These are phyloP conservation scores for Quiscalus mexicanus DNA, from an alignment of 2,113 vertebrate genomes.

Conservation along the genomic window DNA sequence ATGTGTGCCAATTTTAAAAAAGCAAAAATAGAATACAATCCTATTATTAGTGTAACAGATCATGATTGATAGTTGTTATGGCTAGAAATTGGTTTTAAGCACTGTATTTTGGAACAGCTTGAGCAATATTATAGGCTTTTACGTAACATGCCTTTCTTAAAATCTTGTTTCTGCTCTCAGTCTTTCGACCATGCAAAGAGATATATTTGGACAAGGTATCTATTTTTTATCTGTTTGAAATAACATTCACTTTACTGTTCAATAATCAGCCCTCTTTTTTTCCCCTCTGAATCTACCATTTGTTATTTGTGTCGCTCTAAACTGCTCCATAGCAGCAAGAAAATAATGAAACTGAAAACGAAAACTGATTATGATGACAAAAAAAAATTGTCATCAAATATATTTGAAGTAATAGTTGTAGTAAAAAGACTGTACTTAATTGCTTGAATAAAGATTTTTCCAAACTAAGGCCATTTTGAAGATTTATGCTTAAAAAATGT, in stretches of 20 bases:
- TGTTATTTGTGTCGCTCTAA: neutral
- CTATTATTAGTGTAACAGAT: neutral
- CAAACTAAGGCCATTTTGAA: neutral
- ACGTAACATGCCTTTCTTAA: neutral
- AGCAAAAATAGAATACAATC: neutral
- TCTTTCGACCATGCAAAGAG: neutral
- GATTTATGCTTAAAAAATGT: neutral
- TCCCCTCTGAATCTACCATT: fast-evolving
- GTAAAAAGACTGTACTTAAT: neutral
- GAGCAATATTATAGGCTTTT: neutral
- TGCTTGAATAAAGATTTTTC: neutral
- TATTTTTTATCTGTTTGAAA: neutral
- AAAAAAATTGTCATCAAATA: neutral
- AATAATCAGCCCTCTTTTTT: neutral
- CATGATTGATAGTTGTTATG: neutral
- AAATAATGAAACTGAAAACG: neutral
- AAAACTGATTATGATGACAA: neutral
- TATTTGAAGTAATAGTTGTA: neutral
- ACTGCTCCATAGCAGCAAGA: neutral
- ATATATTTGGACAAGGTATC: neutral
- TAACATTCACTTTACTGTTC: neutral
- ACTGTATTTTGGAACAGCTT: neutral
- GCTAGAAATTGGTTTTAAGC: neutral
- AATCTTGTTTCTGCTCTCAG: neutral
- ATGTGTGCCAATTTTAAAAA: neutral